Conservation (phyloP, 2,113 vertebrate species). For the Empidonax traillii region DNA sequence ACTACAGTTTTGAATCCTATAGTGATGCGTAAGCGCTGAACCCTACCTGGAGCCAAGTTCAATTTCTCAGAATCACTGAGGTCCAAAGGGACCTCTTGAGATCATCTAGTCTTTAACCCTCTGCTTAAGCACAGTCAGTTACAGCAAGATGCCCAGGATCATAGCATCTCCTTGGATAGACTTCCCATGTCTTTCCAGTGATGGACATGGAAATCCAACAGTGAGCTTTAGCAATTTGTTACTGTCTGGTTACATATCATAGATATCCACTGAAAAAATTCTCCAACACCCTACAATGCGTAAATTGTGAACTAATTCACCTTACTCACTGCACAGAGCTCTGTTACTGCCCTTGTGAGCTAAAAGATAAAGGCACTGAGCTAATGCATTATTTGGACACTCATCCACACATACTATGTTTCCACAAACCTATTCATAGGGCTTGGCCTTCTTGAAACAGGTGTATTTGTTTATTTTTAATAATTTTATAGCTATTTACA, state of each 20-base stretch:
- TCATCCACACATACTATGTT: neutral
- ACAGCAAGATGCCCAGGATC: neutral
- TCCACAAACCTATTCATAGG: neutral
- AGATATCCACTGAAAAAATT: neutral
- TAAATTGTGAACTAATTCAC: neutral
- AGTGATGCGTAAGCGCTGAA: neutral
- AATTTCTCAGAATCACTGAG: neutral
- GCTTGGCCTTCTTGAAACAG: neutral
- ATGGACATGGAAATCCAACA: neutral
- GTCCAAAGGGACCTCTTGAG: neutral
- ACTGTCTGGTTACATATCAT: neutral
- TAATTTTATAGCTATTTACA: neutral
- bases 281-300: neutral
- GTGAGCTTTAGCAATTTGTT: neutral
- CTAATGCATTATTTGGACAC: neutral
- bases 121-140: neutral
- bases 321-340: neutral
- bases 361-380: neutral
- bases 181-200: neutral
- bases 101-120: neutral
- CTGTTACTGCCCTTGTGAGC: neutral
- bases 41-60: fast-evolving
- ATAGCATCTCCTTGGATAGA: neutral
- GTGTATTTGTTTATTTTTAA: neutral
- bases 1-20: neutral